Evolutionary conservation across 2,888 invertebrate species (phyloP).

Genomic region (Nycteola revayana): DNA sequence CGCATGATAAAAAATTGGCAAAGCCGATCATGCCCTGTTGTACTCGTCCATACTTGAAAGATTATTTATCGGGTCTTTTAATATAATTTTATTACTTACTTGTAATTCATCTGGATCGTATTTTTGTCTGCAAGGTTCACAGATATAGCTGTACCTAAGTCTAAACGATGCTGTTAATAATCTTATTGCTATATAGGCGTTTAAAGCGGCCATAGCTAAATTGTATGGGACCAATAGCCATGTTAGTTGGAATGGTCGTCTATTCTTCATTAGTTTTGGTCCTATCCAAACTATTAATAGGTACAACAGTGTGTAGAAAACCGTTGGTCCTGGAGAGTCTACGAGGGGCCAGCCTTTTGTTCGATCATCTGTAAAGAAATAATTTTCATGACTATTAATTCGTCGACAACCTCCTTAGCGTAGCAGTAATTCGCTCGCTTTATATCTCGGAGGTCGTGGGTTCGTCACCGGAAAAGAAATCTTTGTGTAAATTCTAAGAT

Average conservation of each 20-base stretch:
- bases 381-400: neutral
- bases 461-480: too few relatives aligned
- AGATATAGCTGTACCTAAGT: slow-evolving; percentile 91
- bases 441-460: too few relatives aligned
- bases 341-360: slow-evolving; percentile 93
- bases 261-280: slow-evolving; percentile 90
- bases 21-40: too few relatives aligned
- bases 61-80: too few relatives aligned
- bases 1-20: too few relatives aligned
- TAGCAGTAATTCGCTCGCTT: too few relatives aligned
- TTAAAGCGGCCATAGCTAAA: slow-evolving; percentile 90
- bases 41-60: too few relatives aligned
- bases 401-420: neutral
- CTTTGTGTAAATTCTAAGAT: too few relatives aligned
- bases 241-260: slow-evolving; percentile 88
- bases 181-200: slow-evolving; percentile 91
- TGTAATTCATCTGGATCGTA: slow-evolving; percentile 90
- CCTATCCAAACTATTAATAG: slow-evolving; percentile 90
- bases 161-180: slow-evolving; percentile 87
- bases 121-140: slow-evolving; percentile 91
- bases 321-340: slow-evolving; percentile 89
- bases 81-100: too few relatives aligned
- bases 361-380: slow-evolving; percentile 84
- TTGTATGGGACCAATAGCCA: slow-evolving; percentile 92
- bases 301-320: slow-evolving; percentile 86